phyloP scores from a whole-genome alignment of 1,140 invertebrate species.

The Mya arenaria region DNA sequence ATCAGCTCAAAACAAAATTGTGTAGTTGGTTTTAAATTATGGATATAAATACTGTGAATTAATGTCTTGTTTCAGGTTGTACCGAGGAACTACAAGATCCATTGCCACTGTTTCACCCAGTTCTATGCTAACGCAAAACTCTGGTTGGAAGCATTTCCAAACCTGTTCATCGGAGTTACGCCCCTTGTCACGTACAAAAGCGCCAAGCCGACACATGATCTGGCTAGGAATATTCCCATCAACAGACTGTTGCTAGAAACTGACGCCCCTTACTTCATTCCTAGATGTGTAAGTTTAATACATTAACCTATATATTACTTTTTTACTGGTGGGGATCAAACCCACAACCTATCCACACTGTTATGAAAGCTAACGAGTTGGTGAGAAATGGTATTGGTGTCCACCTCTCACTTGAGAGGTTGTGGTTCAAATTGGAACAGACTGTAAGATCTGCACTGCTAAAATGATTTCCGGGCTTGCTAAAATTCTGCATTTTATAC shows the following conservation, averaged over 20 bases:
- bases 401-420: too few species aligned
- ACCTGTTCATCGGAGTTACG: conserved; percentile 82
- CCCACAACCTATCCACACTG: too few species aligned
- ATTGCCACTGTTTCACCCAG: conserved; percentile 82
- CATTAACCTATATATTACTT: not conserved
- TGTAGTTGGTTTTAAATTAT: too few species aligned
- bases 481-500: too few species aligned
- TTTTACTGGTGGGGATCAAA: too few species aligned
- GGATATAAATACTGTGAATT: too few species aligned
- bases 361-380: too few species aligned
- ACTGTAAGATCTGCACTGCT: too few species aligned
- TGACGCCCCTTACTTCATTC: conserved; percentile 83
- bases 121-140: conserved; percentile 72
- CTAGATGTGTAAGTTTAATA: conserved; percentile 64
- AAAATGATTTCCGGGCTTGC: too few species aligned
- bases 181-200: conserved; percentile 79
- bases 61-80: conserved; percentile 71
- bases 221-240: conserved; percentile 80
- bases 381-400: too few species aligned
- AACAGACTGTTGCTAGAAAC: conserved; percentile 82
- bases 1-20: too few species aligned
- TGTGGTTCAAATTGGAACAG: too few species aligned
- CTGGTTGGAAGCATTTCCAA: conserved; percentile 81
- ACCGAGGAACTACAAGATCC: conserved; percentile 80
- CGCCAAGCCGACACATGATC: conserved; percentile 74